A percentile compares a stretch with the other conserved stretches of the same genome.
These are phyloP conservation scores for Falcaria lacertinaria DNA, from an alignment of 2,888 invertebrate genomes.

Conservation along the genomic window DNA sequence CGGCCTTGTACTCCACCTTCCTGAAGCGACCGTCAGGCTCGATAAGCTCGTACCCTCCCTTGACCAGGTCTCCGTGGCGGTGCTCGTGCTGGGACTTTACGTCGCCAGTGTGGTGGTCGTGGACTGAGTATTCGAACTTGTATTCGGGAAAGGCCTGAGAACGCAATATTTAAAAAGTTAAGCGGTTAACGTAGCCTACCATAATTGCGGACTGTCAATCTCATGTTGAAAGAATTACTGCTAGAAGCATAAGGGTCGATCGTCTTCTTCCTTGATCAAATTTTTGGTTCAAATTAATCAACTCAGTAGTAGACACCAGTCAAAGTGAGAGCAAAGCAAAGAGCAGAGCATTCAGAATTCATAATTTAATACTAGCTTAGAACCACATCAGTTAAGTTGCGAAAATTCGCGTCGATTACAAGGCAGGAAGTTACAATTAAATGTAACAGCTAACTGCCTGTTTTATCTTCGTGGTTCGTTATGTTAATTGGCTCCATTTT, in stretches of 20 bases:
- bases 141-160: constrained; percentile 76
- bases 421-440: constrained; percentile 31
- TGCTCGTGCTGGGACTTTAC: constrained; percentile 75
- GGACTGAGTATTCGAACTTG: constrained; percentile 75
- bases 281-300: too few species aligned
- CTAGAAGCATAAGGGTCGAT: too few species aligned
- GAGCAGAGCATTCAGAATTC: constrained; percentile 1
- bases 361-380: neutral
- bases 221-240: too few species aligned
- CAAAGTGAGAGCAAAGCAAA: too few species aligned
- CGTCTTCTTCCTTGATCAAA: too few species aligned
- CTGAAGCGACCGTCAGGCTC: constrained; percentile 83
- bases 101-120: constrained; percentile 79
- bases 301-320: too few species aligned
- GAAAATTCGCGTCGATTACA: neutral
- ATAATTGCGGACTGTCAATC: too few species aligned
- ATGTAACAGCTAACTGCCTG: constrained; percentile 10
- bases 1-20: constrained; percentile 83
- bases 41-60: constrained; percentile 81
- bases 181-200: too few species aligned
- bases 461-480: neutral
- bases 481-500: neutral
- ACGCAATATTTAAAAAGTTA: too few species aligned
- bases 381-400: neutral
- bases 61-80: constrained; percentile 79